Conservation (phyloP, 2,888 invertebrate species). For the Acanthosepion esculentum region DNA sequence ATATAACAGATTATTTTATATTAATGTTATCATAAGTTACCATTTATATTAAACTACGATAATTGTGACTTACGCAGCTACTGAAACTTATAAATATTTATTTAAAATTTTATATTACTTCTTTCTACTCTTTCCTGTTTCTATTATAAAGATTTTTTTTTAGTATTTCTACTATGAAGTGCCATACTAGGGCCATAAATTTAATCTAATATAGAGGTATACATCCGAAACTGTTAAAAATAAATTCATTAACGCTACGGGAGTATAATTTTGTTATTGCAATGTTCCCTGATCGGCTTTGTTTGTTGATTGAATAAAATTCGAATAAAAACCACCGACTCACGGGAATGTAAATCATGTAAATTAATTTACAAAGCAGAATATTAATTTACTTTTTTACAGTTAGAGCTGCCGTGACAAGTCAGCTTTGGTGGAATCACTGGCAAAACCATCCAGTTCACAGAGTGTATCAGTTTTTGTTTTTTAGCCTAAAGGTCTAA, state of each 20-base stretch:
- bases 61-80: not conserved
- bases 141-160: not conserved
- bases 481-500: not conserved
- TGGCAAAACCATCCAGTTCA: not conserved
- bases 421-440: not conserved
- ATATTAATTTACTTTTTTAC: not conserved
- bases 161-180: not conserved
- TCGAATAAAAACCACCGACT: not conserved
- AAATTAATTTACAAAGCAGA: not conserved
- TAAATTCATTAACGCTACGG: not conserved
- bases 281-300: slow-evolving; percentile 11
- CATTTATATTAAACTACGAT: not conserved
- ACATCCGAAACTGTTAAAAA: not conserved
- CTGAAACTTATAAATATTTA: not conserved
- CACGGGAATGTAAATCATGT: slow-evolving; percentile 16
- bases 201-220: not conserved
- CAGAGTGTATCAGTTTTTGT: not conserved
- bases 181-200: not conserved
- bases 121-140: not conserved
- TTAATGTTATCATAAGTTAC: not conserved
- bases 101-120: not conserved
- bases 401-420: not conserved
- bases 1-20: not conserved
- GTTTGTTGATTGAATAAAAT: slow-evolving; percentile 33
- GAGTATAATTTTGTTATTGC: not conserved